phyloP scores from a whole-genome alignment of 2,888 invertebrate species.

The Octodonta nipae region DNA sequence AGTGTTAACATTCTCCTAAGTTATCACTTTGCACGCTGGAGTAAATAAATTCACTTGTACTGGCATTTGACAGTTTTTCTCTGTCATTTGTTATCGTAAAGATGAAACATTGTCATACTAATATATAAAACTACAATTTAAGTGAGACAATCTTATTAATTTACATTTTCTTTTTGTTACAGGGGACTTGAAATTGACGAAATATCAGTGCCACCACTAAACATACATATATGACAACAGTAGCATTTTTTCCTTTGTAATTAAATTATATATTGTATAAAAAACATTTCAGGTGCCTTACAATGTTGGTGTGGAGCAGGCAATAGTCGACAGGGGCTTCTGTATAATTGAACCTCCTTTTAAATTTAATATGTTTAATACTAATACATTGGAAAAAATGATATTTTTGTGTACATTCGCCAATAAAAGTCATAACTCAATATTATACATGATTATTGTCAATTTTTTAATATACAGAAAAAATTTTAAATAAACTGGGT shows the following conservation, averaged over 20 bases:
- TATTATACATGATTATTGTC: constrained; percentile 37
- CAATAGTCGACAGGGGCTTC: constrained; percentile 30
- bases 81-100: constrained; percentile 21
- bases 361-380: not conserved
- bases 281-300: constrained; percentile 37
- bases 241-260: constrained; percentile 36
- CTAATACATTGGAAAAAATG: constrained; percentile 33
- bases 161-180: constrained; percentile 14
- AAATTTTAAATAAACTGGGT: constrained; percentile 23
- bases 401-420: constrained; percentile 31
- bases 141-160: not conserved
- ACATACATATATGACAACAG: constrained; percentile 23
- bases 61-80: constrained; percentile 20
- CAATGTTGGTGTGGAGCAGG: constrained; percentile 32
- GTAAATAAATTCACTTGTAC: constrained; percentile 21
- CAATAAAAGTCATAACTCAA: constrained; percentile 31
- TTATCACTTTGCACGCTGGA: constrained; percentile 9
- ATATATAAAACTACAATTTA: not conserved
- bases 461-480: constrained; percentile 38
- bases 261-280: constrained; percentile 24
- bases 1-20: not conserved
- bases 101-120: constrained; percentile 14
- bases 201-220: constrained; percentile 34
- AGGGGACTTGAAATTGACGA: constrained; percentile 13
- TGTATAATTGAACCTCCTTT: constrained; percentile 1